Percentiles rank a stretch among this genome's conserved stretches.
phyloP scores from a whole-genome alignment of 2,888 invertebrate species.

The Plebejus melissa region DNA sequence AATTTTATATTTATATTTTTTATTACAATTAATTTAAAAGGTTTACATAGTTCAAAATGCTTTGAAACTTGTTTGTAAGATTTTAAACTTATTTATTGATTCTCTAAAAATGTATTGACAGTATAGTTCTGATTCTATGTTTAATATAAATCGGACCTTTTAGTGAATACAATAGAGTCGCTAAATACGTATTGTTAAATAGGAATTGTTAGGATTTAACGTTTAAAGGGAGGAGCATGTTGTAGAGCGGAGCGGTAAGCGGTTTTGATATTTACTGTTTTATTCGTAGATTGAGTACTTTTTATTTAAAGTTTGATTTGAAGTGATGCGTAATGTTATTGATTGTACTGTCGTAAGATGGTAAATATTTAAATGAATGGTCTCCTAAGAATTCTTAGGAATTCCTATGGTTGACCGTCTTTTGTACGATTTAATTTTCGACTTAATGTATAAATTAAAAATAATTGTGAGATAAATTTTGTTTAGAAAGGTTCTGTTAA shows the following conservation, averaged over 20 bases:
- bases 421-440: background rate
- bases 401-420: background rate
- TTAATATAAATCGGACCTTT: conserved; percentile 20
- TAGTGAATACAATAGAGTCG: conserved; percentile 22
- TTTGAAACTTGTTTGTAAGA: background rate
- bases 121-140: background rate
- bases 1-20: background rate
- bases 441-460: no score
- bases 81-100: background rate
- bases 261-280: background rate
- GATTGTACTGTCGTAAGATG: background rate
- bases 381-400: conserved; percentile 11
- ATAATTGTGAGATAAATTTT: no score
- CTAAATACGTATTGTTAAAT: conserved; percentile 30
- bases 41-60: background rate
- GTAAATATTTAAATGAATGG: background rate
- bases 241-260: conserved; percentile 22
- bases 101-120: background rate
- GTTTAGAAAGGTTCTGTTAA: no score
- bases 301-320: no score
- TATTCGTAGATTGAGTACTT: no score
- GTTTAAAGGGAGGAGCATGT: conserved; percentile 35
- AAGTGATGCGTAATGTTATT: no score
- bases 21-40: background rate
- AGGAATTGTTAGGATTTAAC: conserved; percentile 31